A percentile compares a stretch with the other conserved stretches of the same genome.
Evolutionary conservation across 2,113 vertebrate species (phyloP).

Genomic region (Pterophyllum scalare): DNA sequence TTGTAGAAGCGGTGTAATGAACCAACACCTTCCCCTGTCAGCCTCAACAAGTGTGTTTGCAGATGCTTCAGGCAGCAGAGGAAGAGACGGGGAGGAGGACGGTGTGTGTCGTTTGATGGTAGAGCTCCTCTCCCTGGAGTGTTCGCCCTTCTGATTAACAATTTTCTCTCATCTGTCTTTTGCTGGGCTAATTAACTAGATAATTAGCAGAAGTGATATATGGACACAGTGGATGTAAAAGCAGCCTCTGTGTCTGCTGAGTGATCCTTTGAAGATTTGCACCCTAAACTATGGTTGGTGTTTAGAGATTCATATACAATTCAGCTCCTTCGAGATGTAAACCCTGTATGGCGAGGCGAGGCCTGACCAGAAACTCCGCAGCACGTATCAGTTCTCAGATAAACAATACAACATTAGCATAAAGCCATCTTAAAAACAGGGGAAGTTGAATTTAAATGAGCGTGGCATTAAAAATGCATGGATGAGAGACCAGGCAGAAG

Average conservation of each 20-base stretch:
- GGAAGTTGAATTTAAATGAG: conserved; percentile 18
- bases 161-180: conserved; percentile 13
- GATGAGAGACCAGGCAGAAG: neutral
- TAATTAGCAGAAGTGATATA: conserved; percentile 24
- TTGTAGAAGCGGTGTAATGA: neutral
- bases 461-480: conserved; percentile 51
- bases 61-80: neutral
- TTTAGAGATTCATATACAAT: neutral
- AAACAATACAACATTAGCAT: conserved; percentile 52
- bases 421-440: conserved; percentile 23
- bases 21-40: neutral
- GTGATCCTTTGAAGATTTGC: conserved; percentile 10
- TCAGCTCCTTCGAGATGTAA: neutral
- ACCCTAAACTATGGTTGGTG: neutral
- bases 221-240: neutral
- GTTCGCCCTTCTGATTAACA: neutral
- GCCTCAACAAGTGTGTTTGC: neutral
- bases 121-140: neutral
- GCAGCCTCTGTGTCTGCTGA: neutral
- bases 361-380: neutral
- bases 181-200: neutral
- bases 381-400: neutral
- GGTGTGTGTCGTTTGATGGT: neutral
- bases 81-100: neutral
- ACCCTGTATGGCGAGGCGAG: neutral